These are phyloP conservation scores for Pelobates cultripes DNA, from an alignment of 2,797 vertebrate genomes.

Conservation along the genomic window DNA sequence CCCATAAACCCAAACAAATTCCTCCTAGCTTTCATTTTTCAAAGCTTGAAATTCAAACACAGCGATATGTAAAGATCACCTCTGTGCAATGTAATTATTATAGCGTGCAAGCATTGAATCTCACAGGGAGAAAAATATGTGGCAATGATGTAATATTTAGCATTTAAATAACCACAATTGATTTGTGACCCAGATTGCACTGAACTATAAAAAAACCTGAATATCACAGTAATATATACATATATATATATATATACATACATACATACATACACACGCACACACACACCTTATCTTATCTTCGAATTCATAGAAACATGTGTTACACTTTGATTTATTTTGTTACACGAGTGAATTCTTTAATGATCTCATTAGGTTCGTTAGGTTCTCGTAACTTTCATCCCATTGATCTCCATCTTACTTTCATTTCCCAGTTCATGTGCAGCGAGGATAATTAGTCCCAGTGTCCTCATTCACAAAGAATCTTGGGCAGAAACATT, in stretches of 20 bases:
- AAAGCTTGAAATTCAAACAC: background rate
- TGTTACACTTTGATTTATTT: background rate
- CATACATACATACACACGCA: too few species aligned
- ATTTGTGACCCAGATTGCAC: background rate
- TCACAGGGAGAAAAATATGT: background rate
- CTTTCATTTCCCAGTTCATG: conserved; percentile 26
- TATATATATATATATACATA: too few species aligned
- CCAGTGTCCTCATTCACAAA: conserved; percentile 47
- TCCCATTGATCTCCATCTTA: background rate
- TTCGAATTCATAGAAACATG: background rate
- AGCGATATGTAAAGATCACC: background rate
- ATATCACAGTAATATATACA: background rate
- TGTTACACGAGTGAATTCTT: background rate
- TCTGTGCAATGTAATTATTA: background rate
- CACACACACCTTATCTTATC: too few species aligned
- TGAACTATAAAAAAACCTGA: background rate
- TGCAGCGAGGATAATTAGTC: conserved; percentile 49
- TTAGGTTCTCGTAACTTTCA: background rate
- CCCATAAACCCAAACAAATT: background rate
- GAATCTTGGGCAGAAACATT: conserved; percentile 36
- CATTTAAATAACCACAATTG: background rate
- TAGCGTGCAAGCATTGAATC: background rate
- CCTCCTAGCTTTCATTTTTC: background rate
- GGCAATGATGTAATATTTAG: background rate
- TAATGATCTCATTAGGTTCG: conserved; percentile 2